phyloP scores from a whole-genome alignment of 2,888 invertebrate genomes.

The Auanema freiburgensis region DNA sequence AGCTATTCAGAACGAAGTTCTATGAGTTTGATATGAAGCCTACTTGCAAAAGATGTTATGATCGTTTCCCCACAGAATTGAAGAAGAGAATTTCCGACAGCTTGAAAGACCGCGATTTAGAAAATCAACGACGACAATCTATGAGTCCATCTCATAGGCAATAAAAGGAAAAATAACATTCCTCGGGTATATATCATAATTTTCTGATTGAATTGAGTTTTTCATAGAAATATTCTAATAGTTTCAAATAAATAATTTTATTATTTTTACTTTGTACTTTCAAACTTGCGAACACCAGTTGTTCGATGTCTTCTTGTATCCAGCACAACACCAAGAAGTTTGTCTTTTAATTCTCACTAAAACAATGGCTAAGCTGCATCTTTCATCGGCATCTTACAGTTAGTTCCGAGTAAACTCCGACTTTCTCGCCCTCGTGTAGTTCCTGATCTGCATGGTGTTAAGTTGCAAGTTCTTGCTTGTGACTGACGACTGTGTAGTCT shows the following conservation, averaged over 20 bases:
- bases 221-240: too few species aligned
- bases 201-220: too few species aligned
- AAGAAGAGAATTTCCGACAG: constrained; percentile 76
- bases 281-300: too few species aligned
- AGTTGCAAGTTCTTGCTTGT: constrained; percentile 24
- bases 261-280: too few species aligned
- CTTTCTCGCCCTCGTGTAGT: constrained; percentile 29
- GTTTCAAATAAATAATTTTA: too few species aligned
- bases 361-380: too few species aligned
- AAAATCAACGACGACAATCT: constrained; percentile 21
- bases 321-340: too few species aligned
- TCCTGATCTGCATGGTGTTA: constrained; percentile 29
- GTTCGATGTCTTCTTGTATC: too few species aligned
- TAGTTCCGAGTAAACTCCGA: constrained; percentile 9
- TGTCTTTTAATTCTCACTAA: too few species aligned
- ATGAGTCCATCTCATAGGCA: constrained; percentile 13
- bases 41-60: constrained; percentile 97
- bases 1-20: constrained; percentile 76
- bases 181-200: too few species aligned
- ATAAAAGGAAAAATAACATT: not conserved
- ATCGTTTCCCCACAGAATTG: constrained; percentile 89
- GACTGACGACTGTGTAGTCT: not conserved
- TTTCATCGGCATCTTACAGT: too few species aligned
- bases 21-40: constrained; percentile 98
- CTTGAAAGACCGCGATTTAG: constrained; percentile 52